Conservation (phyloP, 2,113 vertebrate genomes). For the Boleophthalmus pectinirostris region DNA sequence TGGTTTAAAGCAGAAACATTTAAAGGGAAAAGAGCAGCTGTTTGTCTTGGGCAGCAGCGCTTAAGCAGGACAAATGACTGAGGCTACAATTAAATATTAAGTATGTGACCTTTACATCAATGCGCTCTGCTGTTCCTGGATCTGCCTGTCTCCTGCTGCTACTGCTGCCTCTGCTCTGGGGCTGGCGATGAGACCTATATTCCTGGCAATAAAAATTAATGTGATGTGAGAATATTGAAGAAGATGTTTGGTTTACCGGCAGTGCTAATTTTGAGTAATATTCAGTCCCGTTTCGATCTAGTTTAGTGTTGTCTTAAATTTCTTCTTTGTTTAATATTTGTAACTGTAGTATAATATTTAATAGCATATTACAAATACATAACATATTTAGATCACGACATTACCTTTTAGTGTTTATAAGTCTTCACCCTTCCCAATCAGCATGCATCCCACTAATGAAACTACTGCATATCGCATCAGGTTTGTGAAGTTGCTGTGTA, state of each 20-base stretch:
- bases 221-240: neutral
- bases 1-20: neutral
- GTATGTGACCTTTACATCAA: conserved; percentile 47
- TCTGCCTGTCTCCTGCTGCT: neutral
- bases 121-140: conserved; percentile 9
- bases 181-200: neutral
- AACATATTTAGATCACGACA: no score
- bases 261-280: neutral
- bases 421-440: no score
- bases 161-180: neutral
- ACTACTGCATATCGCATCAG: no score
- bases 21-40: conserved; percentile 5
- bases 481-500: no score
- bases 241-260: neutral
- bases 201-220: neutral
- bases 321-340: no score
- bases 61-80: conserved; percentile 36
- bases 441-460: no score
- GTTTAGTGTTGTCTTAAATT: no score
- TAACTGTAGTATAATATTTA: no score
- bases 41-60: conserved; percentile 20
- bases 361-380: no score
- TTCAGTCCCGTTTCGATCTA: no score
- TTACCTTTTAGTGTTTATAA: no score
- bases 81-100: conserved; percentile 55